These are phyloP conservation scores for Mionectes macconnelli DNA, from an alignment of 2,113 vertebrate genomes.

Conservation along the genomic window DNA sequence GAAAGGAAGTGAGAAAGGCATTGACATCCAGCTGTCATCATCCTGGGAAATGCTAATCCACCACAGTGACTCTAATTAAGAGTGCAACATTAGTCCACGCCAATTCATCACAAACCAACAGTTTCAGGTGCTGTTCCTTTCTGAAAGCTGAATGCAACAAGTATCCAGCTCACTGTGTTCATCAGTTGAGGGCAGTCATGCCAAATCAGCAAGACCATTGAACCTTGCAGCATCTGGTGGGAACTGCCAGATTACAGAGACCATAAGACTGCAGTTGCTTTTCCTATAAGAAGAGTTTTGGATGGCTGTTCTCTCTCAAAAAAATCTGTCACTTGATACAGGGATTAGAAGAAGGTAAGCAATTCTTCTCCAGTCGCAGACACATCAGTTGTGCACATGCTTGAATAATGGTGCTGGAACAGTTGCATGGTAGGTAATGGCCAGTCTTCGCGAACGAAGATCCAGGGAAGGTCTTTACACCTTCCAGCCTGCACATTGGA, in stretches of 20 bases:
- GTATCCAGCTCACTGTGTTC: not conserved
- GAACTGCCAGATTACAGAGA: not conserved
- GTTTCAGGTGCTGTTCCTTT: not conserved
- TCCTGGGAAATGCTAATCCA: not conserved
- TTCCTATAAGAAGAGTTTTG: not conserved
- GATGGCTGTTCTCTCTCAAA: not conserved
- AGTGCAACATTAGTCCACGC: fast-evolving
- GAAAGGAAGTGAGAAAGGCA: not conserved
- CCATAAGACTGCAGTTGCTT: not conserved
- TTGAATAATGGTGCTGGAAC: not conserved
- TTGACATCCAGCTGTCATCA: not conserved
- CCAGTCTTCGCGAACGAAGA: no score
- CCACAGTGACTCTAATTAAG: not conserved
- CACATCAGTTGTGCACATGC: fast-evolving
- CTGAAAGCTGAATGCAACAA: not conserved
- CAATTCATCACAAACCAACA: not conserved
- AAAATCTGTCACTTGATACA: not conserved
- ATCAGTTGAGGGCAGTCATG: not conserved
- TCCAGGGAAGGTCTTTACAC: no score
- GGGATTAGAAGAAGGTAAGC: not conserved
- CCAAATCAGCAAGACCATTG: not conserved
- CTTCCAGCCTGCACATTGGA: no score
- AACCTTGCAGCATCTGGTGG: not conserved
- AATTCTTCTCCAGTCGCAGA: not conserved
- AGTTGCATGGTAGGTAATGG: not conserved